Conservation (phyloP, 2,797 vertebrate genomes). For the Phaenicophaeus curvirostris region DNA sequence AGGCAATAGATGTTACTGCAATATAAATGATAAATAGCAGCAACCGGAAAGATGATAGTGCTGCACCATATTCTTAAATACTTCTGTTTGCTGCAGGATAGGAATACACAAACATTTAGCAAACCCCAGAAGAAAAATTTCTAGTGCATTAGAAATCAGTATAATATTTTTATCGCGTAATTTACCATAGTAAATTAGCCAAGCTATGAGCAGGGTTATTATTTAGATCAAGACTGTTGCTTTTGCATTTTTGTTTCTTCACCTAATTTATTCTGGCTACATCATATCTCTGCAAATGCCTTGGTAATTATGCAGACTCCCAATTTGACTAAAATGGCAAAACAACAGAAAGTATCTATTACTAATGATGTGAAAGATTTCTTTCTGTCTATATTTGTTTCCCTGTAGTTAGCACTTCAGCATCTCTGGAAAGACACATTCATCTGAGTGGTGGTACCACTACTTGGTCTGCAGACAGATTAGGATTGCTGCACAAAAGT, state of each 20-base stretch:
- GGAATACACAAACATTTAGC: neutral
- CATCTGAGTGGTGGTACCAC: neutral
- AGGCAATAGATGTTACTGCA: neutral
- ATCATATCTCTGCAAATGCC: neutral
- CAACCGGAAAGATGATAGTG: neutral
- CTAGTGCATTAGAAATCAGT: neutral
- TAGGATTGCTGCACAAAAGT: neutral
- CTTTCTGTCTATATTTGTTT: neutral
- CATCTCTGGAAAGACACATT: neutral
- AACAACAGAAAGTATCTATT: neutral
- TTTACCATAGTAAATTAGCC: constrained; percentile 34
- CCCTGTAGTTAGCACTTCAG: neutral
- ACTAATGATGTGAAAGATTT: neutral
- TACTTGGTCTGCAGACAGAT: neutral
- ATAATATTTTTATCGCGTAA: neutral
- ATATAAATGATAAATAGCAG: neutral
- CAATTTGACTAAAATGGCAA: neutral
- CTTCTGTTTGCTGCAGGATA: neutral
- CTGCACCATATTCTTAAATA: neutral
- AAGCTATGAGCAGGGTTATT: neutral
- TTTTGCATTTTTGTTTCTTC: constrained; percentile 18
- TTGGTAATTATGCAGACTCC: constrained; percentile 15
- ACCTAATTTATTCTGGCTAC: constrained; percentile 27
- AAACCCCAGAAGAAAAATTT: neutral
- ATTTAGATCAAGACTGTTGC: neutral